Evolutionary conservation across 2,888 invertebrate genomes (phyloP), one percentile per base, ranked within the genome.

Genomic region (Megaustenia siamemsis): DNA sequence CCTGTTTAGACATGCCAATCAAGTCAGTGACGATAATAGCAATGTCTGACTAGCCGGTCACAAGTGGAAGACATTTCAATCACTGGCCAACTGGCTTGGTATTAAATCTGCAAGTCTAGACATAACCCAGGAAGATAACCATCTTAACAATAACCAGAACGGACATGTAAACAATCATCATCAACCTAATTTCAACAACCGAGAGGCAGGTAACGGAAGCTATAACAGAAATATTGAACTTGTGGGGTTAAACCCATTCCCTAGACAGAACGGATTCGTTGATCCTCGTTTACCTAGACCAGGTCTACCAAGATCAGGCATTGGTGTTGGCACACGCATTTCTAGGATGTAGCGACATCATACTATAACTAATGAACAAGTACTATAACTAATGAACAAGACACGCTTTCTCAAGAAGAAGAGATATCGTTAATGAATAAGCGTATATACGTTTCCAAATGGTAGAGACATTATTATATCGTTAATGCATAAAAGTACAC

Each of bases 21-120:
- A 92, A 83, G 90, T 92, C 49, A 90, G 90, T 76, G 92, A 92
- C 86, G 92, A 92, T 84, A 92, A 92, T 86, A 92, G 92, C 71
- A 92, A 92, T 87, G 92, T 92, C 86, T 92, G 92, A 92, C 92
- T 92, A 91, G 88, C 90, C 89, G 92, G 90, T 86, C 90, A 89
- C 56, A 90, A 91, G 85, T 86, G 83, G 84, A 87, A 87, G 84
- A 84, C 85, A 60, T 85, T 88, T 24, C 87, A 88, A 56, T 77
- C 80, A 40, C 88, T 92, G 43, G 88, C 90, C 75, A 89, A 88
- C 86, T 89, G 91, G 85, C 88, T 91, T 53, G 90, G 91, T 86
- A 88, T 89, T 43, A 90, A 92, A 87, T 89, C 90, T 86, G 89
- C 88, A 84, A 87, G 89, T 76, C 87, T 89, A 28, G 71, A 68